Evolutionary conservation across 2,797 vertebrate species (phyloP).

Genomic region (Phoeniculus purpureus): DNA sequence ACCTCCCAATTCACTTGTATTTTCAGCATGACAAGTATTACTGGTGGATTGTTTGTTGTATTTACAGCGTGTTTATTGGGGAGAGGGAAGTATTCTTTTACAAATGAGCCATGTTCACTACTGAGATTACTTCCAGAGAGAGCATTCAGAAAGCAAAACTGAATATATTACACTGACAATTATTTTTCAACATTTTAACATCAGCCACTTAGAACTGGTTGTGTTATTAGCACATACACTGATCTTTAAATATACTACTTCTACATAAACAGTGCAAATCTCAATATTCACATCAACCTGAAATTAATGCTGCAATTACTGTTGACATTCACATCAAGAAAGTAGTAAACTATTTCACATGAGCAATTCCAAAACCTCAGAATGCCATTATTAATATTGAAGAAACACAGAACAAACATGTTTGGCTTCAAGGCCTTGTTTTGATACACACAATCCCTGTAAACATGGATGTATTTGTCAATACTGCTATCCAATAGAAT

Average conservation of each 20-base stretch:
- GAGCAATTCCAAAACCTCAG: slow-evolving; percentile 71
- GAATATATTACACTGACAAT: slow-evolving; percentile 70
- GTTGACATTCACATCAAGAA: slow-evolving; percentile 72
- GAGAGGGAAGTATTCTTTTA: slow-evolving; percentile 41
- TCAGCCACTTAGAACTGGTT: slow-evolving; percentile 66
- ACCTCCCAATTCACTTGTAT: neutral
- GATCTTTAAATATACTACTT: slow-evolving; percentile 76
- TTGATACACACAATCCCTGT: slow-evolving; percentile 70
- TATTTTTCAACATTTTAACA: slow-evolving; percentile 76
- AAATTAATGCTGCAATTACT: slow-evolving; percentile 78
- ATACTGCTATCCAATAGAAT: slow-evolving; percentile 66
- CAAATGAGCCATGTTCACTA: slow-evolving; percentile 63
- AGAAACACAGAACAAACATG: slow-evolving; percentile 68
- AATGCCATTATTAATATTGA: slow-evolving; percentile 64
- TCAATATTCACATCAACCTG: slow-evolving; percentile 76
- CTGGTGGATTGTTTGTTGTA: neutral
- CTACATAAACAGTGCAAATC: slow-evolving; percentile 76
- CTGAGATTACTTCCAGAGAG: slow-evolving; percentile 58
- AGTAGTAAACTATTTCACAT: slow-evolving; percentile 76
- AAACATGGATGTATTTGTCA: slow-evolving; percentile 74
- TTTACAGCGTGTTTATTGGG: slow-evolving; percentile 43
- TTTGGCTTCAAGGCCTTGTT: slow-evolving; percentile 58
- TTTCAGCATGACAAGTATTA: neutral
- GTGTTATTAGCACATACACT: slow-evolving; percentile 75
- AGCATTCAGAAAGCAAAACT: slow-evolving; percentile 69